Evolutionary conservation across 2,797 vertebrate species (phyloP).

Genomic region (Antennarius maculatus): DNA sequence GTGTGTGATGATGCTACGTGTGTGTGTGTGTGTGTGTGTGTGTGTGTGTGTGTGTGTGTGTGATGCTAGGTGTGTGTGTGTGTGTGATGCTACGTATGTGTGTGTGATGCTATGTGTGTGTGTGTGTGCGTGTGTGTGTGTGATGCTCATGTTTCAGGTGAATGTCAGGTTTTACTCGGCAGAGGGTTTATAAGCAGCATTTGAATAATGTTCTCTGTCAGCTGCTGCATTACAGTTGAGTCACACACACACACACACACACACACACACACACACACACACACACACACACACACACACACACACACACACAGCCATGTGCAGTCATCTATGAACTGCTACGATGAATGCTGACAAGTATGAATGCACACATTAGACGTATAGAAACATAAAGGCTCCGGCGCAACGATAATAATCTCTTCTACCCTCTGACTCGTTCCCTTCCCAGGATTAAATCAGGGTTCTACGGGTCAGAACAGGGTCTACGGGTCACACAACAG

Average conservation of each 20-base stretch:
- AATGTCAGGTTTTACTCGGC: constrained; percentile 66
- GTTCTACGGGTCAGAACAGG: background rate
- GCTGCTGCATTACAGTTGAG: constrained; percentile 46
- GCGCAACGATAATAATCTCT: background rate
- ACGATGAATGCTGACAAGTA: constrained; percentile 42
- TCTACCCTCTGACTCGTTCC: background rate
- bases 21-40: too few relatives aligned
- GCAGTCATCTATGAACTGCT: constrained; percentile 1
- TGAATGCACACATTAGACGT: constrained; percentile 2
- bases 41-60: too few relatives aligned
- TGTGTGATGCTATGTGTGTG: constrained; percentile 24
- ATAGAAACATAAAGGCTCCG: background rate
- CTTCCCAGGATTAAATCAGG: constrained; percentile 3
- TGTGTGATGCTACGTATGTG: background rate
- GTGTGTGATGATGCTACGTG: too few relatives aligned
- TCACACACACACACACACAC: constrained; percentile 14
- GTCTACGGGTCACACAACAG: background rate
- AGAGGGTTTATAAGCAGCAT: constrained; percentile 52
- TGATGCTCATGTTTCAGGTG: constrained; percentile 52
- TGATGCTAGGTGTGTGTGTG: constrained; percentile 21
- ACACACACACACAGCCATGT: constrained; percentile 2
- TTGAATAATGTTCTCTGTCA: constrained; percentile 65
- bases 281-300: background rate
- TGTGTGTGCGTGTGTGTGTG: background rate
- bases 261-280: constrained; percentile 16